phyloP scores from a whole-genome alignment of 92 coral and sea anemone genomes.

The Actinernus sp. region DNA sequence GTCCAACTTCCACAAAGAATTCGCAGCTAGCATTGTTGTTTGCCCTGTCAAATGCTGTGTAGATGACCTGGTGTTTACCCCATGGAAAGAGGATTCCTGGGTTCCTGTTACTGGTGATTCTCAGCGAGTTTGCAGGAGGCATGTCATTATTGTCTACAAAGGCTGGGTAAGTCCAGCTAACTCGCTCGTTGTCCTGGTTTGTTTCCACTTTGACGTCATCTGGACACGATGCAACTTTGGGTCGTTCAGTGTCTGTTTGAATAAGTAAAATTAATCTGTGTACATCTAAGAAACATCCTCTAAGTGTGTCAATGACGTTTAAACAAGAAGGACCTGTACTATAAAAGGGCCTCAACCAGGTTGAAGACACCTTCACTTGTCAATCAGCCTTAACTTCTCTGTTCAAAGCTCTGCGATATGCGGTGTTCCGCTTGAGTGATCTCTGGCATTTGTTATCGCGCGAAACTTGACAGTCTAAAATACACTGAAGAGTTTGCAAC shows the following conservation, averaged over 20 bases:
- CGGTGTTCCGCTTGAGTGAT: too few species aligned
- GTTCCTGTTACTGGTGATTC: slow-evolving; percentile 73
- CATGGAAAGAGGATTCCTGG: slow-evolving; percentile 81
- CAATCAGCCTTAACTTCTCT: too few species aligned
- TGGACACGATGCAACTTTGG: slow-evolving; percentile 83
- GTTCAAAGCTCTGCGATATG: too few species aligned
- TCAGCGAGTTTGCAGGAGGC: slow-evolving; percentile 55
- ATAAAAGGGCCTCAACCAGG: too few species aligned
- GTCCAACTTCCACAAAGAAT: slow-evolving; percentile 84
- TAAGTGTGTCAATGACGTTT: too few species aligned
- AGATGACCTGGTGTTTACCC: slow-evolving; percentile 74
- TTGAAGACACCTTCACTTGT: too few species aligned
- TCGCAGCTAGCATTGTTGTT: slow-evolving; percentile 89
- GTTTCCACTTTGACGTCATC: slow-evolving; percentile 60
- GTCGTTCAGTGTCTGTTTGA: slow-evolving; percentile 79
- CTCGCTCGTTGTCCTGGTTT: slow-evolving; percentile 58
- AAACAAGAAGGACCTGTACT: too few species aligned
- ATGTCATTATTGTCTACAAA: slow-evolving; percentile 89
- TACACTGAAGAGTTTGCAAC: too few species aligned
- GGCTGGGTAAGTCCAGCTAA: slow-evolving; percentile 80
- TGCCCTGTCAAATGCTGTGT: slow-evolving; percentile 81
- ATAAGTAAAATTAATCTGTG: too few species aligned
- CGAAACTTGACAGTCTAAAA: too few species aligned
- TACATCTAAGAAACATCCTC: too few species aligned
- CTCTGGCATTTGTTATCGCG: too few species aligned